Base-by-base conservation (phyloP, 2,888 invertebrate species). In the Eilema caniola region DNA sequence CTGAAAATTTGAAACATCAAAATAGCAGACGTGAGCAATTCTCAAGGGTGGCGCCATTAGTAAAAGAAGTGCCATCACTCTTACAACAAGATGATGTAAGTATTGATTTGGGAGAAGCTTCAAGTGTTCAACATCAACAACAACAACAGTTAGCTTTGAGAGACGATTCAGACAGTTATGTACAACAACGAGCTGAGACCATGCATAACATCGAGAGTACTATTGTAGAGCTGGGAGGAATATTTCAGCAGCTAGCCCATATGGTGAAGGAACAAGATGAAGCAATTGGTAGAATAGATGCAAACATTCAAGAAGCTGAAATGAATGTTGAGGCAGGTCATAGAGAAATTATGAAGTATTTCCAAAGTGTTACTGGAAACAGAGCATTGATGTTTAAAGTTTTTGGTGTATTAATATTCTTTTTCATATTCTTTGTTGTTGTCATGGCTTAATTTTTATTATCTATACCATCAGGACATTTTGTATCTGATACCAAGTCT, bases 211-310 rank as follows among this genome's bases (percentile, higher is more conserved):
- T 99, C 87, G 99, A 99, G 93, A 98, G 98, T 66, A 99, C 99
- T 24, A 99, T 99, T 85, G 99, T 99, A 20, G 99, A 99, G 92
- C 95, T 99, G 63, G 99, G 99, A n/a, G 98, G 98, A 16, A 99
- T 99, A 88, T 99, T 99, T 92, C 98, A 98, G 86, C 99, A 99
- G 92, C 90, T 99, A 80, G 98, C 98, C 7, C 98, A 98, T 87
- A 99, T 99, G 99, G 99, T 99, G 3, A 98, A 99, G 88, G 99
- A 99, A 90, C 99, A 99, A 91, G 99, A 99, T 90, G 99, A 99
- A 96, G 98, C 99, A 95, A 99, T 99, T 8, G 98, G 98, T 86
- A 97, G 99, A 89, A 99, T 99, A 91, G 99, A 99, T 95, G 97
- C 98, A 16, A 99, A 99, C 93, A 98, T 99, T 70, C 98, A 99